phyloP scores from a whole-genome alignment of 2,888 invertebrate species.

The Willowsia nigromaculata region DNA sequence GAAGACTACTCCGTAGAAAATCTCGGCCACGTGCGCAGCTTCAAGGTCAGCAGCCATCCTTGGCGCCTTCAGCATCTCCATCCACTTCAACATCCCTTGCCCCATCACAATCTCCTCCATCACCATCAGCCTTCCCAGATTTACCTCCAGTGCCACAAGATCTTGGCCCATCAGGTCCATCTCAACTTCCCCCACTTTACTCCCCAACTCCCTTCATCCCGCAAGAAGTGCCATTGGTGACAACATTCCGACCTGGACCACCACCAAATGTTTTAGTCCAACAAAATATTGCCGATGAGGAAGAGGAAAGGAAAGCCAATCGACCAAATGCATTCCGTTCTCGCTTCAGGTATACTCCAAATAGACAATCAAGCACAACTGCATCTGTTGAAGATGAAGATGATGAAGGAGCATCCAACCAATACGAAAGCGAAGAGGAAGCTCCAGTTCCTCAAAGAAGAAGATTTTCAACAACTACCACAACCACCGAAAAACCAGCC shows the following conservation, averaged over 20 bases:
- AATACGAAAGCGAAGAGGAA: slow-evolving; percentile 51
- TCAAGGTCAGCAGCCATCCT: slow-evolving; percentile 36
- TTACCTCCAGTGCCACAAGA: slow-evolving; percentile 47
- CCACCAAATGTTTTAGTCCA: slow-evolving; percentile 39
- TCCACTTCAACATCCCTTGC: slow-evolving; percentile 8
- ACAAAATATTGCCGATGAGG: slow-evolving; percentile 43
- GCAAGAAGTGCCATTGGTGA: slow-evolving; percentile 38
- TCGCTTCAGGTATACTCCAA: slow-evolving; percentile 37
- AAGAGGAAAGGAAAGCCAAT: background rate
- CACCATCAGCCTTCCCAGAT: slow-evolving; percentile 12
- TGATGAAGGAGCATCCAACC: slow-evolving; percentile 23
- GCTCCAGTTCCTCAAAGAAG: slow-evolving; percentile 35
- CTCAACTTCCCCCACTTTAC: slow-evolving; percentile 31
- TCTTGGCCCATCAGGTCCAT: slow-evolving; percentile 7
- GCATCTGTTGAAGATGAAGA: background rate
- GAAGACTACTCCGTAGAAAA: slow-evolving; percentile 56
- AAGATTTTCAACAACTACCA: slow-evolving; percentile 16
- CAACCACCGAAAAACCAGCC: slow-evolving; percentile 28
- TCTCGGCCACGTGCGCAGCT: slow-evolving; percentile 52
- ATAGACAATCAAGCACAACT: background rate
- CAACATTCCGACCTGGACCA: slow-evolving; percentile 63
- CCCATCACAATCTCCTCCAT: slow-evolving; percentile 12
- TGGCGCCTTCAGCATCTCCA: slow-evolving; percentile 4
- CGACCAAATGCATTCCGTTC: slow-evolving; percentile 24
- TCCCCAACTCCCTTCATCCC: slow-evolving; percentile 55